Percentiles rank a stretch among this genome's conserved stretches.
phyloP scores from a whole-genome alignment of 2,888 invertebrate species.

The Phanerotoma sp. region DNA sequence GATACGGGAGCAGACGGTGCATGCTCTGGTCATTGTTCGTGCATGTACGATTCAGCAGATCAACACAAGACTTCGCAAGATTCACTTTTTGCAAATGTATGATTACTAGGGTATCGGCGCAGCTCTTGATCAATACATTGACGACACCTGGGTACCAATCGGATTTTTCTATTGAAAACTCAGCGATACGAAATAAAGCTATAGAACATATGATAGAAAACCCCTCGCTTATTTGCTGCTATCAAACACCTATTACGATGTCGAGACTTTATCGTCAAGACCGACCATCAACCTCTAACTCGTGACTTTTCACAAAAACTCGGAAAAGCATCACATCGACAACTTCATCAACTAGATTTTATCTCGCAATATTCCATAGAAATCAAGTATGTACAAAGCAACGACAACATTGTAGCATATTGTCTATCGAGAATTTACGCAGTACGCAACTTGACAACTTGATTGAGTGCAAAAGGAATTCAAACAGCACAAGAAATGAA shows the following conservation, averaged over 20 bases:
- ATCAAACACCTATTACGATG: neutral
- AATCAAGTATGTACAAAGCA: conserved; percentile 7
- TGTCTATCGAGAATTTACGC: conserved; percentile 11
- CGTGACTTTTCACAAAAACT: neutral
- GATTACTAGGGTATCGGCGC: no score
- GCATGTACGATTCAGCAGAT: no score
- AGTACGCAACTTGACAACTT: conserved; percentile 7
- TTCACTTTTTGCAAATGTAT: no score
- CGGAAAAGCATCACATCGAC: conserved; percentile 15
- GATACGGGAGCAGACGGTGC: no score
- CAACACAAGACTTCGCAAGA: no score
- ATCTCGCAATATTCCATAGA: conserved; percentile 13
- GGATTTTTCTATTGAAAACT: conserved; percentile 13
- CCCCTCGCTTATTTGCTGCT: conserved; percentile 17
- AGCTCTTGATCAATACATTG: neutral
- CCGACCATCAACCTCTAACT: no score
- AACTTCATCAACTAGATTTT: conserved; percentile 13
- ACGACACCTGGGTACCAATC: conserved; percentile 1
- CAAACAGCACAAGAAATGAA: no score
- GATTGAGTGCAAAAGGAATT: no score
- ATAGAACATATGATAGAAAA: conserved; percentile 16
- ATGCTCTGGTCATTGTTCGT: no score
- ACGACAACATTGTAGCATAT: conserved; percentile 19
- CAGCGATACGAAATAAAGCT: conserved; percentile 3
- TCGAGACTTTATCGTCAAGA: no score